Percentiles rank a stretch among this genome's conserved stretches.
Conservation (phyloP, 2,888 invertebrate species). For the Papilio protenor region DNA sequence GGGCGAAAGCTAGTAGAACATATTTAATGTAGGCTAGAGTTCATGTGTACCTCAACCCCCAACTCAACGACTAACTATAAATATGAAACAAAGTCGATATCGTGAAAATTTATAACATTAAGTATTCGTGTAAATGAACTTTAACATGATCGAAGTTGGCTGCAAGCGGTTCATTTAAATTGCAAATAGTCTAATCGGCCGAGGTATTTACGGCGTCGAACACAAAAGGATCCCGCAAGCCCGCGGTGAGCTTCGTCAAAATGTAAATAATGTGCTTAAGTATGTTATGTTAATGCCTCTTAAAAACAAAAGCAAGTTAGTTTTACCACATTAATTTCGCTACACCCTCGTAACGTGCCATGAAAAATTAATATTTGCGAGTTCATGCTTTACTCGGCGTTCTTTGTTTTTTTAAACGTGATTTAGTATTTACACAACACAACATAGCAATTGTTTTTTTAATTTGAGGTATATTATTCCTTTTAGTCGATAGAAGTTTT, state of each 20-base stretch:
- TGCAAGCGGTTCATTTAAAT: conserved; percentile 63
- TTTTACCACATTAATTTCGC: conserved; percentile 1
- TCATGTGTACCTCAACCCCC: background rate
- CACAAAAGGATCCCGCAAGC: conserved; percentile 53
- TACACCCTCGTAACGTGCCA: background rate
- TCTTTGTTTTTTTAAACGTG: background rate
- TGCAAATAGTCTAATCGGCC: conserved; percentile 64
- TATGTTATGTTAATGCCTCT: conserved; percentile 15
- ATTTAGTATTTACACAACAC: background rate
- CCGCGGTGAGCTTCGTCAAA: conserved; percentile 46
- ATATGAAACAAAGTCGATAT: conserved; percentile 41
- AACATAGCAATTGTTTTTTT: background rate
- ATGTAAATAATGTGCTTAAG: conserved; percentile 36
- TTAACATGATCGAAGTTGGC: conserved; percentile 52
- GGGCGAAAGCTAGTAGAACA: too few species aligned
- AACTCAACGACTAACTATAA: background rate
- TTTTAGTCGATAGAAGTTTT: background rate
- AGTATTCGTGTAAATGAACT: conserved; percentile 49
- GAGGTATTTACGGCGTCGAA: conserved; percentile 59
- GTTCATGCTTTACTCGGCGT: background rate
- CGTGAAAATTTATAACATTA: conserved; percentile 15
- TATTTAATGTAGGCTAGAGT: background rate
- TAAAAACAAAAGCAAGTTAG: conserved; percentile 17
- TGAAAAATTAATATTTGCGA: background rate
- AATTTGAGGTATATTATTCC: background rate